Evolutionary conservation across 2,888 invertebrate species (phyloP).

Genomic region (Caenorhabditis becei): DNA sequence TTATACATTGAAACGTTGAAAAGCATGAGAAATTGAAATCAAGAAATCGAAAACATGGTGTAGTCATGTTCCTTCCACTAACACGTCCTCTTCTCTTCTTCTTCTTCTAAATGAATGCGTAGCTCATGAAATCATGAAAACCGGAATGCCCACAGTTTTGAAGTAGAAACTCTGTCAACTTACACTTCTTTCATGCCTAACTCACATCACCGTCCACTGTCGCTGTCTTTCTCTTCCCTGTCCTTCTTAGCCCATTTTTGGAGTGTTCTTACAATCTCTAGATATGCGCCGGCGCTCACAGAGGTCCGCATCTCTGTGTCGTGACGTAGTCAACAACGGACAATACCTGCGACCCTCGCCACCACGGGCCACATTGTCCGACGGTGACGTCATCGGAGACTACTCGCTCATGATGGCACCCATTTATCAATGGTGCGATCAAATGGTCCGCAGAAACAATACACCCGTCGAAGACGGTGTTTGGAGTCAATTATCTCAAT

Average conservation of each 20-base stretch:
- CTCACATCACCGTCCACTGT: conserved; percentile 8
- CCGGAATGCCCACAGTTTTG: neutral
- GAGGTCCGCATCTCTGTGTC: conserved; percentile 70
- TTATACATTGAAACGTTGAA: neutral
- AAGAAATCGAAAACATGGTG: neutral
- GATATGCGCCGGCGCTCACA: conserved; percentile 61
- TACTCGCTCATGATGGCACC: conserved; percentile 79
- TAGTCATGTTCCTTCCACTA: neutral
- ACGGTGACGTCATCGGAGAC: conserved; percentile 70
- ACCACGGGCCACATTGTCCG: conserved; percentile 46
- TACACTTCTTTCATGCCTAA: neutral
- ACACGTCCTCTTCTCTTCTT: conserved; percentile 7
- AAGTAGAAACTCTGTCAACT: neutral
- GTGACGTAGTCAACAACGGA: conserved; percentile 57
- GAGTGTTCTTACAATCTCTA: conserved; percentile 35
- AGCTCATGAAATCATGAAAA: neutral
- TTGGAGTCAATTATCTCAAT: conserved; percentile 65
- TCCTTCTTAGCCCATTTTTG: conserved; percentile 25
- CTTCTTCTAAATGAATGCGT: conserved; percentile 9
- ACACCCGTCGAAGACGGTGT: conserved; percentile 62
- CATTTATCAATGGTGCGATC: conserved; percentile 77
- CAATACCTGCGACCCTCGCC: conserved; percentile 49
- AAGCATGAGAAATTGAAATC: conserved; percentile 11
- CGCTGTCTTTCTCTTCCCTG: neutral
- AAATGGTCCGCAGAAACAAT: conserved; percentile 65